phyloP scores from a whole-genome alignment of 1,140 invertebrate genomes.

The Galleria mellonella region DNA sequence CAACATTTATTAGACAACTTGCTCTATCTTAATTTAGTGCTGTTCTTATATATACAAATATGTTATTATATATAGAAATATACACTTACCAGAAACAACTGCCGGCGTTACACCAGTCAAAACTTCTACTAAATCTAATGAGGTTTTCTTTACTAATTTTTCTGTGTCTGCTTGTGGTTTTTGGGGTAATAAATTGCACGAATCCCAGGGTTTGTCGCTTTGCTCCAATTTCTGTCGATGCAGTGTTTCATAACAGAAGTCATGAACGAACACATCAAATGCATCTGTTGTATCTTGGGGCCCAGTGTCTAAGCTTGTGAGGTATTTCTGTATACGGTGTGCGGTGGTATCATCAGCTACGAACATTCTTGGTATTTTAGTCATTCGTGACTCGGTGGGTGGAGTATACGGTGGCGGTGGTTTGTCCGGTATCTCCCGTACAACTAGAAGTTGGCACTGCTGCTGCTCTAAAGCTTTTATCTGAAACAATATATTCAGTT shows the following conservation, averaged over 20 bases:
- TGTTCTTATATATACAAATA: too few relatives aligned
- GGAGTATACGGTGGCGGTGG: slow-evolving; percentile 62
- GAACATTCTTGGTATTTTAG: slow-evolving; percentile 34
- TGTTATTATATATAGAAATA: neutral
- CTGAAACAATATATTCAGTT: slow-evolving; percentile 25
- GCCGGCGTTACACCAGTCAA: slow-evolving; percentile 38
- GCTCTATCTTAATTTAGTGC: too few relatives aligned
- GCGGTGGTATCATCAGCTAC: slow-evolving; percentile 22
- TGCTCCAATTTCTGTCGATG: slow-evolving; percentile 25
- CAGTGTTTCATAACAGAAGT: slow-evolving; percentile 47
- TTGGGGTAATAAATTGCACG: slow-evolving; percentile 39
- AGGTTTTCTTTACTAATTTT: slow-evolving; percentile 27
- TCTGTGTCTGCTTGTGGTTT: slow-evolving; percentile 25
- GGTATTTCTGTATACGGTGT: slow-evolving; percentile 30
- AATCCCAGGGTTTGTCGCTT: slow-evolving; percentile 51
- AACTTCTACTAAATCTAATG: slow-evolving; percentile 36
- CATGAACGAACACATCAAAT: slow-evolving; percentile 45
- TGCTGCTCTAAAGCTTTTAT: slow-evolving; percentile 64
- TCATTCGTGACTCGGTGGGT: slow-evolving; percentile 29
- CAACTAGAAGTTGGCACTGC: slow-evolving; percentile 46
- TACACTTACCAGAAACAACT: slow-evolving; percentile 35
- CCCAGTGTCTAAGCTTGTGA: slow-evolving; percentile 12
- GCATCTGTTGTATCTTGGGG: slow-evolving; percentile 19
- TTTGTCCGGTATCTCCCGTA: slow-evolving; percentile 62
- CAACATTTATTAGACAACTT: too few relatives aligned